A percentile compares a stretch with the other conserved stretches of the same genome.
These are phyloP conservation scores for Radopholus similis DNA, from an alignment of 1,140 invertebrate genomes.

Conservation along the genomic window DNA sequence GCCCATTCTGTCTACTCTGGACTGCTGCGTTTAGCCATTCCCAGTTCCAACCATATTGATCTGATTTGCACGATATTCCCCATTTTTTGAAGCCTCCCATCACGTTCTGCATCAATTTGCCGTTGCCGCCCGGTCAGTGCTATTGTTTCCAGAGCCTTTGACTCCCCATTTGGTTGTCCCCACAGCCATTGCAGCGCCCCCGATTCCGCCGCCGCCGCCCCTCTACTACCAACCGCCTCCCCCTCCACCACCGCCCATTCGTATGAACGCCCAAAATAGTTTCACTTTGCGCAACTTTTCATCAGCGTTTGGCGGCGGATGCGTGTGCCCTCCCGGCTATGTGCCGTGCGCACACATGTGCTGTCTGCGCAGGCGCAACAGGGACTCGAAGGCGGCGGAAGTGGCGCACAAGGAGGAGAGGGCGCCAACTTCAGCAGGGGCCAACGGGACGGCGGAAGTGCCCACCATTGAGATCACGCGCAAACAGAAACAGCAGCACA, in stretches of 20 bases:
- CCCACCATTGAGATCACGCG: background rate
- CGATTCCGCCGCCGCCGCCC: background rate
- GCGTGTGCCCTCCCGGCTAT: conserved; percentile 19
- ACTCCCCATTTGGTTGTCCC: background rate
- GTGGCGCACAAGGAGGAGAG: background rate
- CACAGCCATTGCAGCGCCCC: background rate
- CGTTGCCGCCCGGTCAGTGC: conserved; percentile 4
- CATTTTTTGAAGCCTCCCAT: no score
- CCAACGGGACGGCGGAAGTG: background rate
- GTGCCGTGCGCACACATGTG: conserved; percentile 10
- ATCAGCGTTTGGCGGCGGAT: background rate
- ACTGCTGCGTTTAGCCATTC: no score
- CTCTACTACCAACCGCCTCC: background rate
- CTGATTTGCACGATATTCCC: no score
- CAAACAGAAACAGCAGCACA: background rate
- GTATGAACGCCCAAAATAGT: background rate
- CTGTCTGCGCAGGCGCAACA: conserved; percentile 3
- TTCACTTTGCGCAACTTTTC: background rate
- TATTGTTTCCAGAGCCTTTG: background rate
- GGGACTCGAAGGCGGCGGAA: background rate
- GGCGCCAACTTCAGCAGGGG: background rate
- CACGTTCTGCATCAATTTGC: no score
- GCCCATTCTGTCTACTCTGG: no score
- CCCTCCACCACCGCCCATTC: background rate
- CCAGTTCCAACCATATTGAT: no score